Base-by-base conservation (phyloP, 2,888 invertebrate species). In the Pristionchus mayeri region DNA sequence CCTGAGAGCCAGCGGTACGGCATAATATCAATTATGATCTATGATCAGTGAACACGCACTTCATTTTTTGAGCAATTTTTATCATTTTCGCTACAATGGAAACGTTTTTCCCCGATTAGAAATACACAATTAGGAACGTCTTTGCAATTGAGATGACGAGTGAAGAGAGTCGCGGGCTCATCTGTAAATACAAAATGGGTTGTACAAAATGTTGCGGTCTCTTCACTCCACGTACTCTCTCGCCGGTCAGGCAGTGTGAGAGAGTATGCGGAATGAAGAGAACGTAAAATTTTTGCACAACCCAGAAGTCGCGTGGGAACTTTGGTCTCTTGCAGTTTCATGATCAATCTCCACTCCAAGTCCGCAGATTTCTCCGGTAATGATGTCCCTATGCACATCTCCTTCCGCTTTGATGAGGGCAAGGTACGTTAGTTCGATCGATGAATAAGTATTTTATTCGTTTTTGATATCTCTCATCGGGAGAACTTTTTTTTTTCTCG, bases 281-380 rank as follows among this genome's bases (percentile, higher is more conserved):
- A n/a, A n/a, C n/a, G n/a, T n/a, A n/a, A n/a, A n/a, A n/a, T n/a
- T n/a, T n/a, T n/a, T n/a, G n/a, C n/a, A n/a, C n/a, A 52, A 52
- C 13, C 13, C 13, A 18, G n/a, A n/a, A n/a, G n/a, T n/a, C 11
- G n/a, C 9, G n/a, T 16, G 27, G 63, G 7, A 27, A 7, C 4
- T n/a, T 78, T 6, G 27, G 7, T 4, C 48, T n/a, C 16, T 85
- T 86, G 21, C 86, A 88, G 91, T 11, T 92, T 92, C 90, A 91
- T 90, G 85, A 89, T 92, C 89, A 92, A 90, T 86, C 86, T 92
- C 40, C 92, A 92, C 88, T 87, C 87, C 87, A 90, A 90, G 87
- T 85, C 90, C 24, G 91, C 92, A 71, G 92, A 92, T 87, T 92
- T 92, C 90, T 89, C 90, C 86, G 92, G 92, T 80, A 92, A 92